Percentiles rank a stretch among this genome's conserved stretches.
Evolutionary conservation across 2,113 vertebrate species (phyloP).

Genomic region (Urocolius indicus): DNA sequence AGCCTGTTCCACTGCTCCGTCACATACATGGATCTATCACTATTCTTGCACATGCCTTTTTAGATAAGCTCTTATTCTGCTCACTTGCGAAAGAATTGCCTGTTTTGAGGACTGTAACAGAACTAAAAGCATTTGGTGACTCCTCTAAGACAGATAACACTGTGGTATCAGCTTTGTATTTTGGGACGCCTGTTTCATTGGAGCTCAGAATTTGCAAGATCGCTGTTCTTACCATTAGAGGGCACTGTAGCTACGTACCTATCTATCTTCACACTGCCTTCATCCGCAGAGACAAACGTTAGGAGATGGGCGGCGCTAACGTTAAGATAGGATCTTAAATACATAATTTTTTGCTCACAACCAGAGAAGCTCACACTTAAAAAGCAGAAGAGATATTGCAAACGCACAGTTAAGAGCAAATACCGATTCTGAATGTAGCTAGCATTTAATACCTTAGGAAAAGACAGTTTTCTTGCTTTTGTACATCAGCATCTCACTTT

Average conservation of each 20-base stretch:
- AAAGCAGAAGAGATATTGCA: neutral
- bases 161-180: neutral
- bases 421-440: neutral
- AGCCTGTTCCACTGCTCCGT: too few relatives aligned
- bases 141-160: neutral
- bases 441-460: neutral
- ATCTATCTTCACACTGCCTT: accelerated
- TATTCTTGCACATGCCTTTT: neutral
- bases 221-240: neutral
- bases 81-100: neutral
- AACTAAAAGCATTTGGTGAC: neutral
- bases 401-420: neutral
- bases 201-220: neutral
- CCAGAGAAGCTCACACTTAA: neutral
- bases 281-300: accelerated
- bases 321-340: neutral
- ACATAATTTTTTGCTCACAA: neutral
- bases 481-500: neutral
- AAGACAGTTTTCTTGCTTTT: neutral
- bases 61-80: neutral
- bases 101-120: neutral
- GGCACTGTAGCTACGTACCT: neutral
- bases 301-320: neutral
- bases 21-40: neutral
- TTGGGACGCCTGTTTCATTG: neutral